Percentiles rank a stretch among this genome's conserved stretches.
phyloP scores from a whole-genome alignment of 1,140 invertebrate species.

The Bombus huntii region DNA sequence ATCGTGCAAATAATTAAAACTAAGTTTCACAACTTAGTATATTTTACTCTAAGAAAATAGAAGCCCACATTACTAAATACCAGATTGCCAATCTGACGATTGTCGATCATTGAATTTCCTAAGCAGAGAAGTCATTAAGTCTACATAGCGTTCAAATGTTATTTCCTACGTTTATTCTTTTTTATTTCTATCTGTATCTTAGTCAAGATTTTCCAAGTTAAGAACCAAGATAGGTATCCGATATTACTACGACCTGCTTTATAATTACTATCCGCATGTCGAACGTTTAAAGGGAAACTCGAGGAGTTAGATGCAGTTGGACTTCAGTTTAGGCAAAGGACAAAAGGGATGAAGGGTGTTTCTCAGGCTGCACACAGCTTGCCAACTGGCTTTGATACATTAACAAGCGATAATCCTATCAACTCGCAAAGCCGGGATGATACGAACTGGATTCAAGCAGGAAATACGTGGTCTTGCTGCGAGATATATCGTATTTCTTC shows the following conservation, averaged over 20 bases:
- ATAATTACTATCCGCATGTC: not conserved
- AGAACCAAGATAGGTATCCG: not conserved
- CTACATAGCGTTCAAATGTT: not conserved
- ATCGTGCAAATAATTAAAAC: no score
- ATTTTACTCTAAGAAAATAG: no score
- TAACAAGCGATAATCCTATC: slow-evolving; percentile 69
- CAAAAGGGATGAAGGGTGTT: slow-evolving; percentile 40
- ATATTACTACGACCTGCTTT: not conserved
- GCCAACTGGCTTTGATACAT: slow-evolving; percentile 68
- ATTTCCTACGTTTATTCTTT: not conserved
- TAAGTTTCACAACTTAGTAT: no score
- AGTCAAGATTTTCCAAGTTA: not conserved
- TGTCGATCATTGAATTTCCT: no score
- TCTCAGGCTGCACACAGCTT: slow-evolving; percentile 24
- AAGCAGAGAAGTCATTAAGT: not conserved
- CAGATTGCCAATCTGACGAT: no score
- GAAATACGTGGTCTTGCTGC: slow-evolving; percentile 25
- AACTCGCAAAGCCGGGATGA: slow-evolving; percentile 56
- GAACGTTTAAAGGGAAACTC: slow-evolving; percentile 3
- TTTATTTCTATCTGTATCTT: not conserved
- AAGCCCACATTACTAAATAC: no score
- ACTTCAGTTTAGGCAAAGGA: slow-evolving; percentile 11
- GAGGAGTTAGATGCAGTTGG: slow-evolving; percentile 16
- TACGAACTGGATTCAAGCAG: slow-evolving; percentile 44
- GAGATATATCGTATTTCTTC: not conserved